Evolutionary conservation across 2,797 vertebrate species (phyloP).

Genomic region (Simalia tracyae): DNA sequence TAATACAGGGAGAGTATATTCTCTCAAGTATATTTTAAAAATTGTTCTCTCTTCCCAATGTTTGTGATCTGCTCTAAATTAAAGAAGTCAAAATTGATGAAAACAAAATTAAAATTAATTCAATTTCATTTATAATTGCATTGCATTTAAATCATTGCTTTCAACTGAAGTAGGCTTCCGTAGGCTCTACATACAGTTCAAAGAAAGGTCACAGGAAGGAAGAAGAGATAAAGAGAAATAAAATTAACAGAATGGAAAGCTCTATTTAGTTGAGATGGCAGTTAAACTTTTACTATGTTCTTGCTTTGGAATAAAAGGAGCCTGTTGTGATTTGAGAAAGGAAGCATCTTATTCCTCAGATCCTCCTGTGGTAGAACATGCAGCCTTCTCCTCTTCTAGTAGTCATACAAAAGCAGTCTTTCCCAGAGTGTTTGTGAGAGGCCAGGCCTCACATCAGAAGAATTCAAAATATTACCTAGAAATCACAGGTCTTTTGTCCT

Average conservation of each 20-base stretch:
- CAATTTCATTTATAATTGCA: background rate
- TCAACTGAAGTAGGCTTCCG: background rate
- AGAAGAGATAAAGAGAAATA: background rate
- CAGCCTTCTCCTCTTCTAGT: background rate
- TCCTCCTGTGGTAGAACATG: background rate
- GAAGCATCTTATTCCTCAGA: background rate
- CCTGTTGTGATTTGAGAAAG: background rate
- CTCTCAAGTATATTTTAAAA: background rate
- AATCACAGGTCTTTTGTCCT: background rate
- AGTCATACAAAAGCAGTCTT: background rate
- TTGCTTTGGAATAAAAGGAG: background rate
- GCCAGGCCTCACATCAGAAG: background rate
- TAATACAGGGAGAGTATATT: background rate
- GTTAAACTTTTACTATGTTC: background rate
- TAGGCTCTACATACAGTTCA: background rate
- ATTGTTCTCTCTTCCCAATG: background rate
- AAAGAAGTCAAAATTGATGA: background rate
- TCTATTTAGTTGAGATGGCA: background rate
- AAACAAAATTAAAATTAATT: slow-evolving; percentile 1
- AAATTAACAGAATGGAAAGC: slow-evolving; percentile 1
- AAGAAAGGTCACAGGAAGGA: background rate
- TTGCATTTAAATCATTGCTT: background rate
- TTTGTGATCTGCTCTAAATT: background rate
- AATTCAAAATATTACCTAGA: background rate
- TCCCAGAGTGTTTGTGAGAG: background rate